Evolutionary conservation across 2,888 invertebrate genomes (phyloP).

Genomic region (Crematogaster levior): DNA sequence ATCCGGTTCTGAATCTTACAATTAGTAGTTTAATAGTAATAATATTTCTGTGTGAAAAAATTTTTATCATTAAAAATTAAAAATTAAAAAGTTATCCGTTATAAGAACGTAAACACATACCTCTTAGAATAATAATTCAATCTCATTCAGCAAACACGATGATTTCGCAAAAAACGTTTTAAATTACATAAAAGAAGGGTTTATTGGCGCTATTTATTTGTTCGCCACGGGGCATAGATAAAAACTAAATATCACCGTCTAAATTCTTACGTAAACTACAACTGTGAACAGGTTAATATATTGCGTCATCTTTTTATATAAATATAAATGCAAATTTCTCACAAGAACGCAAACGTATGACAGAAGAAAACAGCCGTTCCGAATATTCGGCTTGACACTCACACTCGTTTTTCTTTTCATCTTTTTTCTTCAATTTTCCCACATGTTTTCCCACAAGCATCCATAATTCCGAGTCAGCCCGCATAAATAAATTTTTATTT

Average conservation of each 20-base stretch:
- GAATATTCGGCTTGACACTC: not conserved
- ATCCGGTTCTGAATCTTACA: too few relatives aligned
- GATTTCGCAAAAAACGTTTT: not conserved
- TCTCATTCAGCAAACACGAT: not conserved
- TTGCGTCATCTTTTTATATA: constrained; percentile 9
- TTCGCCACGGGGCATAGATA: not conserved
- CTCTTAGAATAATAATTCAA: not conserved
- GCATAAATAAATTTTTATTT: constrained; percentile 50
- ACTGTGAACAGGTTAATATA: not conserved
- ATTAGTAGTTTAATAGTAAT: too few relatives aligned
- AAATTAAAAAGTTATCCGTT: not conserved
- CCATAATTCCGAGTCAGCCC: not conserved
- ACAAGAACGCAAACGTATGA: not conserved
- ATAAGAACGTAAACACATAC: not conserved
- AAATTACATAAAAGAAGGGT: not conserved
- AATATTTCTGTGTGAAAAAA: too few relatives aligned
- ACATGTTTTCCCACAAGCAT: not conserved
- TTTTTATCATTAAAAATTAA: too few relatives aligned
- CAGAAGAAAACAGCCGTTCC: not conserved
- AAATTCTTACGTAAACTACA: constrained; percentile 27
- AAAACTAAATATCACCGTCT: constrained; percentile 4
- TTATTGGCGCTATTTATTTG: not conserved
- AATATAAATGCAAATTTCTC: constrained; percentile 1
- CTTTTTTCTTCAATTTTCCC: constrained; percentile 13
- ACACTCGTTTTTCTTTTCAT: too few relatives aligned